Conservation (phyloP, 2,888 invertebrate genomes). For the Linnaemya tessellans region DNA sequence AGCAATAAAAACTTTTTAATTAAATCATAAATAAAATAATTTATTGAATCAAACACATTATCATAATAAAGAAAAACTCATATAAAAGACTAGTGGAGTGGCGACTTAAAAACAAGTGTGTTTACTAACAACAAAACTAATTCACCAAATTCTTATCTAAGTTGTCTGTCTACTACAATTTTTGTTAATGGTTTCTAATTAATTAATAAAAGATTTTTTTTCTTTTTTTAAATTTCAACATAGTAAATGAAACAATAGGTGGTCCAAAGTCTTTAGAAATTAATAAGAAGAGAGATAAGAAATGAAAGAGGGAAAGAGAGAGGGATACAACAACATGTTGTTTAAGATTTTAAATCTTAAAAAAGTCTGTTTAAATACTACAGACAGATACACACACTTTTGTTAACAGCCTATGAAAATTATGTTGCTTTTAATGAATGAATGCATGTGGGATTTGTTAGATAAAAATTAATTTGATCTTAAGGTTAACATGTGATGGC, state of each 20-base stretch:
- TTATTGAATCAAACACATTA: slow-evolving; percentile 31
- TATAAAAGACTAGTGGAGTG: slow-evolving; percentile 29
- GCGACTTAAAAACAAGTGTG: slow-evolving; percentile 15
- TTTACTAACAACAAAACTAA: slow-evolving; percentile 10
- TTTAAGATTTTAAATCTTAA: not conserved
- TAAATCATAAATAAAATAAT: slow-evolving; percentile 49
- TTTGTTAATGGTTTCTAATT: slow-evolving; percentile 45
- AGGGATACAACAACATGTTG: not conserved
- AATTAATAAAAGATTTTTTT: slow-evolving; percentile 10
- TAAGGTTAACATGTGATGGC: too few species aligned
- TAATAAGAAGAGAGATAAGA: not conserved
- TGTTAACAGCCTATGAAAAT: not conserved
- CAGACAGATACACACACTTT: not conserved
- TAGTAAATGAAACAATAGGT: slow-evolving; percentile 13
- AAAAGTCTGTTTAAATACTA: not conserved
- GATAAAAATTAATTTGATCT: too few species aligned
- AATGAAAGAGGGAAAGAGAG: not conserved
- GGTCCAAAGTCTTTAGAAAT: slow-evolving; percentile 5
- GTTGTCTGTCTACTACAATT: not conserved
- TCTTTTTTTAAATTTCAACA: slow-evolving; percentile 17
- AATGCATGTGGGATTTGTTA: too few species aligned
- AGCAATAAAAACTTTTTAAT: slow-evolving; percentile 42
- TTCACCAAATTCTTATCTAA: slow-evolving; percentile 3
- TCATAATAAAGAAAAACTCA: slow-evolving; percentile 40
- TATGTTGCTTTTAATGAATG: too few species aligned